Conservation (phyloP, 2,888 invertebrate species). For the Idaea biselata region DNA sequence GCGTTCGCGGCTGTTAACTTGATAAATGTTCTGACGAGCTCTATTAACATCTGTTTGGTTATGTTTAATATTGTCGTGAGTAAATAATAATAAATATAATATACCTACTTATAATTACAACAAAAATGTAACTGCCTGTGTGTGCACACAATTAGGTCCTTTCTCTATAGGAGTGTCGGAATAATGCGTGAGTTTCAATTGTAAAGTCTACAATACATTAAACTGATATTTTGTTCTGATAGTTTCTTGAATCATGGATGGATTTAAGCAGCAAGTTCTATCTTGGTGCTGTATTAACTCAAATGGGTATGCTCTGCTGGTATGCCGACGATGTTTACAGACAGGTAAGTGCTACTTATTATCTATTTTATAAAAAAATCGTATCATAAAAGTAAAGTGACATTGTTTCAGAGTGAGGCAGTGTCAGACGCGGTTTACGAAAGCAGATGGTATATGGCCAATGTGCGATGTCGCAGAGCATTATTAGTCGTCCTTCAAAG, state of each 20-base stretch:
- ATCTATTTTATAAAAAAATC: too few relatives aligned
- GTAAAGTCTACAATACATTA: too few relatives aligned
- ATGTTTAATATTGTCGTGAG: conserved; percentile 63
- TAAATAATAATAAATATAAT: not conserved
- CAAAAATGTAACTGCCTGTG: too few relatives aligned
- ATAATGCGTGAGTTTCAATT: too few relatives aligned
- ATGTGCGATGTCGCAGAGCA: conserved; percentile 49
- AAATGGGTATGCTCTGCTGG: conserved; percentile 67
- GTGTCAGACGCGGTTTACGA: conserved; percentile 62
- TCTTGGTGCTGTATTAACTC: conserved; percentile 57
- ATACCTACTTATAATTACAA: not conserved
- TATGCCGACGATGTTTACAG: conserved; percentile 66
- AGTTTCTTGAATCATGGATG: conserved; percentile 64
- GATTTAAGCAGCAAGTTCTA: conserved; percentile 66
- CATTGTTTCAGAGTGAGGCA: conserved; percentile 47
- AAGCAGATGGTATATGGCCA: conserved; percentile 54
- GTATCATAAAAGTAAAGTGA: not conserved
- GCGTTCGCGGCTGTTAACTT: conserved; percentile 61
- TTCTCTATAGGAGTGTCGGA: too few relatives aligned
- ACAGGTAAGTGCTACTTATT: conserved; percentile 43
- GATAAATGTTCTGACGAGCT: conserved; percentile 61
- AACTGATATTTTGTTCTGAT: conserved; percentile 15
- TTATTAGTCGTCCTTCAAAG: conserved; percentile 55
- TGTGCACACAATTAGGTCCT: too few relatives aligned
- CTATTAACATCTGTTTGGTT: conserved; percentile 65